Base-by-base conservation (phyloP, 2,888 invertebrate species). In the Malacosoma neustria region DNA sequence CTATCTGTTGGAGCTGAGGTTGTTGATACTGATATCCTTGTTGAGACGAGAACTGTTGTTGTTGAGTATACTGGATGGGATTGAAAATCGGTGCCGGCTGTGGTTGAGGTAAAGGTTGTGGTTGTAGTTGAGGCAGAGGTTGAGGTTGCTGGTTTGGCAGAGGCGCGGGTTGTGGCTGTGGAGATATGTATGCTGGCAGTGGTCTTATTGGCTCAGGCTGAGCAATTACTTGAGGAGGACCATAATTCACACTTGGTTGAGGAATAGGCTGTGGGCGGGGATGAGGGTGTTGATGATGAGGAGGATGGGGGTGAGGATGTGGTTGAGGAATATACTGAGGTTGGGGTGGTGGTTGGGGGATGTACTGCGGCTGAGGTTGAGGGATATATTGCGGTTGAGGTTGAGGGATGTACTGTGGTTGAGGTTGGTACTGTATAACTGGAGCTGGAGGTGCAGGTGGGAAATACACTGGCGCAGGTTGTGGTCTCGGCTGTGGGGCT, bases 1-100 rank as follows among this genome's bases (percentile, higher is more conserved):
- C 13, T 13, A 15, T 33, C 35, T 41, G 41, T 13, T 38, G 48
- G 3, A 44, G 37, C 32, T 58, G 54, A 2, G 53, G 54, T 31
- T 51, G 49, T 15, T 41, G 41, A 35, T 60, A 59, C 6, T 45
- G 43, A 35, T 60, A 58, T 32, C 58, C 59, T 35, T 48, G 42
- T 22, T 51, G 49, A 13, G 44, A 40, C 31, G 44, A 45, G 31
- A 49, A 55, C 29, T 52, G 54, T 1, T 53, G 51, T 13, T 54
- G 51, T 42, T 51, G 49, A 39, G 45, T 45, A 34, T 49, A 40
- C 30, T 45, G 34, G 38, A 44, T 11, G 30, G 40, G 32, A 35
- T 55, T 33, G 48, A 42, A 37, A 40, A 47, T 37, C 32, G 51
- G 11, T 44, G 42, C 34, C 42, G 43, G 39, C 30, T 40, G 41